Evolutionary conservation across 2,888 invertebrate species (phyloP).

Genomic region (Dendrolimus pini): DNA sequence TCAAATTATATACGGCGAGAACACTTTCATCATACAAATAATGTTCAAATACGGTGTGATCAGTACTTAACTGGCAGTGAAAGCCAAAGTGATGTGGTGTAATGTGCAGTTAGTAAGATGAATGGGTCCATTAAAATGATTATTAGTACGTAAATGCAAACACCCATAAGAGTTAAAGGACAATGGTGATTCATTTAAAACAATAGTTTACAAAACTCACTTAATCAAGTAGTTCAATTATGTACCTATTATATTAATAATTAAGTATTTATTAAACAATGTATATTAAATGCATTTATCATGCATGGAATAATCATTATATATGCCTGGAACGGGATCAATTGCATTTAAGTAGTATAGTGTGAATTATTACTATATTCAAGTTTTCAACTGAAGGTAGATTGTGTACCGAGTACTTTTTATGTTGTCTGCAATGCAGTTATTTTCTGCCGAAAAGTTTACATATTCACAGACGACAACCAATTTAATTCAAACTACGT

Average conservation of each 20-base stretch:
- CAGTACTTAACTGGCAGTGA: background rate
- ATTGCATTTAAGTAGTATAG: slow-evolving; percentile 63
- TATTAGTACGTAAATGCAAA: slow-evolving; percentile 23
- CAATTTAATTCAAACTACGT: too few species aligned
- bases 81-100: slow-evolving; percentile 1
- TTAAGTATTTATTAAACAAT: slow-evolving; percentile 4
- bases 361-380: background rate
- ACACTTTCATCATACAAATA: background rate
- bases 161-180: slow-evolving; percentile 19
- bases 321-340: slow-evolving; percentile 73
- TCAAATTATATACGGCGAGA: background rate
- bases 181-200: slow-evolving; percentile 17
- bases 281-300: slow-evolving; percentile 20
- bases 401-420: too few species aligned
- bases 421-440: too few species aligned
- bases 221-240: slow-evolving; percentile 29
- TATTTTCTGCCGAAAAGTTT: too few species aligned
- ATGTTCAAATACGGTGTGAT: background rate
- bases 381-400: too few species aligned
- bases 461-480: too few species aligned
- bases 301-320: slow-evolving; percentile 35
- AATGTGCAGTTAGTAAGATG: slow-evolving; percentile 26
- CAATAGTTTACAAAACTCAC: slow-evolving; percentile 15
- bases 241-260: slow-evolving; percentile 16
- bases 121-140: slow-evolving; percentile 70